Evolutionary conservation across 2,797 vertebrate species (phyloP), one percentile per base, ranked within the genome.

Genomic region (Malacoraja senta): DNA sequence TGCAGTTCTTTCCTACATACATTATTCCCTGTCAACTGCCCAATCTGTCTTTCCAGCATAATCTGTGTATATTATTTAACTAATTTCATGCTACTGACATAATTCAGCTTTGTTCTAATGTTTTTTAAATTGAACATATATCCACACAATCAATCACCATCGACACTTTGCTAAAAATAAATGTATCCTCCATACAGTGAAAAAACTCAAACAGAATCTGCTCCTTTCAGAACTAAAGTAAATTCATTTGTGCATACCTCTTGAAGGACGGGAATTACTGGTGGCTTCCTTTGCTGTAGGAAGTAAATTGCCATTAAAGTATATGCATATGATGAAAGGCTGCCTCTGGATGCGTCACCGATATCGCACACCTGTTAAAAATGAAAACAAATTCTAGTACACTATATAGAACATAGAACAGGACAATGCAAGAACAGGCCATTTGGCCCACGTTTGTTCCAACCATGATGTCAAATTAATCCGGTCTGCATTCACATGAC

Each of bases 251-350:
- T 91, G 24, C 77, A 91, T 96, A 99, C 98, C 98, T 99, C 98
- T 95, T 99, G 98, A 94, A 99, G 97, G 93, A 99, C 98, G 93
- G 98, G 98, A 93, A 99, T 98, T 93, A 99, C 96, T 1, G 98
- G 98, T 6, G 98, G 98, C 90, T 96, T 96, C 95, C 98, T 97
- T 95, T 99, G 98, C 93, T 99, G 98, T 78, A 99, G 97, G 94
- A 97, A 99, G 96, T 97, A 99, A 19, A 99, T 97, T 95, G 98
- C 98, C 98, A 99, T 99, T 94, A 99, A 97, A 29, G 98, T 99
- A 95, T 99, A 99, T 0, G 98, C 98, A 0, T 99, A 99, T 78
- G 98, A 99, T 0, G 98, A 99, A 61, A 99, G 97, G 95, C 98
- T 99, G 93, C 98, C 98, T 94, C 98, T 97, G 13, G 98, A 99